Conservation (phyloP, 2,797 vertebrate genomes). For the Malacoctenus gilli region DNA sequence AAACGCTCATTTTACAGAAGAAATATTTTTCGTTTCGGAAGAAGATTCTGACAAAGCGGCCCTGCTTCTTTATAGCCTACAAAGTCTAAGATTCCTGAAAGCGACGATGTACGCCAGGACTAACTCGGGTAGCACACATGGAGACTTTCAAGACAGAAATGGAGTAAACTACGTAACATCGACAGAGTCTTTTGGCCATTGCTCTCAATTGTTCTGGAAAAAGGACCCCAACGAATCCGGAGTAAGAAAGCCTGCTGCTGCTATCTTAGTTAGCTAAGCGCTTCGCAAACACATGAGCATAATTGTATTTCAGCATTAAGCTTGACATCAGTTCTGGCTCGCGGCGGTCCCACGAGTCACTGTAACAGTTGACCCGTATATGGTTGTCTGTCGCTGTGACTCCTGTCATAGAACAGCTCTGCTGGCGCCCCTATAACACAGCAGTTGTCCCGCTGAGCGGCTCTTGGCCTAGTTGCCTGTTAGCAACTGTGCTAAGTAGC, state of each 20-base stretch:
- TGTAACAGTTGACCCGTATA: too few species aligned
- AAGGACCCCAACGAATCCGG: conserved; percentile 81
- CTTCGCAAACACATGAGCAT: too few species aligned
- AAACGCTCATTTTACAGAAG: conserved; percentile 74
- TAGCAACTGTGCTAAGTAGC: conserved; percentile 40
- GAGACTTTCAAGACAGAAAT: conserved; percentile 79
- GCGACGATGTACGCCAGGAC: conserved; percentile 78
- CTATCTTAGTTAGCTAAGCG: conserved; percentile 42
- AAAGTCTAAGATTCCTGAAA: too few species aligned
- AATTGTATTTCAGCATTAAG: too few species aligned
- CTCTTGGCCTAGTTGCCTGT: conserved; percentile 66
- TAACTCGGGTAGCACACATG: conserved; percentile 73
- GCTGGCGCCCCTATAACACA: conserved; percentile 50
- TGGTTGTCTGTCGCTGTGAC: too few species aligned
- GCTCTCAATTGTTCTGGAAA: conserved; percentile 82
- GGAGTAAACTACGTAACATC: conserved; percentile 79
- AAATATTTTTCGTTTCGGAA: conserved; percentile 78
- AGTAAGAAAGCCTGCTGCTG: conserved; percentile 73
- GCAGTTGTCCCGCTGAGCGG: conserved; percentile 59
- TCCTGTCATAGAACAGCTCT: conserved; percentile 13
- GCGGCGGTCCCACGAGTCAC: too few species aligned
- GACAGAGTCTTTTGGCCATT: conserved; percentile 79
- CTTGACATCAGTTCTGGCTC: too few species aligned
- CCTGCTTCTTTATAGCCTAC: too few species aligned
- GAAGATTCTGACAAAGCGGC: conserved; percentile 78